Percentiles rank a stretch among this genome's conserved stretches.
These are phyloP conservation scores for Yponomeuta sedellus DNA, from an alignment of 2,888 invertebrate genomes.

Conservation along the genomic window DNA sequence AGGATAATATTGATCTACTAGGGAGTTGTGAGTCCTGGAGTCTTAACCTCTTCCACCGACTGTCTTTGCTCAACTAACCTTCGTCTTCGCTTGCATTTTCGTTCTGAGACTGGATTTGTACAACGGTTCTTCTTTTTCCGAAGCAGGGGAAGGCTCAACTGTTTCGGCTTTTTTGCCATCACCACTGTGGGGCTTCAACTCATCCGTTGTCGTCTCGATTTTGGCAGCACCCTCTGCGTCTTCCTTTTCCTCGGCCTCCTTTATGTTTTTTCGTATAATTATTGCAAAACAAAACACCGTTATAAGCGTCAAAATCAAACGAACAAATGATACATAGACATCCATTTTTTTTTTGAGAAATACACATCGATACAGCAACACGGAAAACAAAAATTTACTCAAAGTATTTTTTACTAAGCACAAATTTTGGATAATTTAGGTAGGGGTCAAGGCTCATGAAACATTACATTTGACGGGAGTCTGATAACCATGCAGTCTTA, in stretches of 20 bases:
- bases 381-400: slow-evolving; percentile 36
- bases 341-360: slow-evolving; percentile 22
- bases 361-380: slow-evolving; percentile 42
- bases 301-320: slow-evolving; percentile 46
- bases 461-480: slow-evolving; percentile 17
- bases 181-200: slow-evolving; percentile 60
- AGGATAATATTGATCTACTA: background rate
- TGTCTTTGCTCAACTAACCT: slow-evolving; percentile 52
- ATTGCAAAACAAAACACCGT: slow-evolving; percentile 16
- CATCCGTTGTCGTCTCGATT: slow-evolving; percentile 68
- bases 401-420: background rate
- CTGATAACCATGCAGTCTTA: slow-evolving; percentile 39
- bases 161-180: slow-evolving; percentile 41
- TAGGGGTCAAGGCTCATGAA: background rate
- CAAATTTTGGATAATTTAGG: background rate
- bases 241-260: slow-evolving; percentile 1
- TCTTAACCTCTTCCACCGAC: slow-evolving; percentile 10
- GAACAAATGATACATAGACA: slow-evolving; percentile 34
- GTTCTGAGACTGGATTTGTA: slow-evolving; percentile 68
- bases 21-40: background rate
- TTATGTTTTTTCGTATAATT: slow-evolving; percentile 3
- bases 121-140: slow-evolving; percentile 64
- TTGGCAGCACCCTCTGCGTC: slow-evolving; percentile 43
- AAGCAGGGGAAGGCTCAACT: slow-evolving; percentile 43
- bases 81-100: slow-evolving; percentile 52